Evolutionary conservation across 1,140 invertebrate genomes (phyloP), one percentile per base, ranked within the genome.

Genomic region (Lordiphosa mommai): DNA sequence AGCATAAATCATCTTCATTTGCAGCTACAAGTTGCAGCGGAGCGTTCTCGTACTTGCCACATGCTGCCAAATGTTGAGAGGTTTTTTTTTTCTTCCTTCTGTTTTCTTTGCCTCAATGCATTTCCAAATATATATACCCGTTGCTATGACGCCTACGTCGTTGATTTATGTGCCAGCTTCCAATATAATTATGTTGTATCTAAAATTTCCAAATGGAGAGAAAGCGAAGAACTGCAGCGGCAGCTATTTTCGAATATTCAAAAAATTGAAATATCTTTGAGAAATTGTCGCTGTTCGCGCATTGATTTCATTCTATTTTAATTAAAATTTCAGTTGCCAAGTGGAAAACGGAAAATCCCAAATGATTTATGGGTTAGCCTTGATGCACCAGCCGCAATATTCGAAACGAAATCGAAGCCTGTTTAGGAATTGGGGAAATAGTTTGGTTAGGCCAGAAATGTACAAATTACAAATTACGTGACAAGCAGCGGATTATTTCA

Each of bases 131-230:
- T 27, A 27, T 27, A 27, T 27, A 27, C 23, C 23, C 23, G 23
- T 27, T 27, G 23, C 23, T 6, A 27, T 27, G 23, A 27, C 23
- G 23, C 23, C 23, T 27, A 27, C 23, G 23, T 44, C 57, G 67
- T 77, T 77, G 72, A 77, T 77, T 79, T 77, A 77, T 77, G 73
- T 48, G 52, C 49, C 73, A 67, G 73, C 73, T 72, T 79, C 72
- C 61, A 72, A 77, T 77, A 79, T 77, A 77, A 77, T 77, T 77
- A 77, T 77, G 73, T 68, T 77, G 73, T 67, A 76, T 72, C 57
- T 27, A 27, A 27, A 27, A 27, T 27, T 27, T 27, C 23, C 23
- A 27, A 27, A 27, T 6, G 23, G 23, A 27, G 23, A 27, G 23
- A 27, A 27, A 27, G 23, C 23, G 23, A 48, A 38, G n/a, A 65